Evolutionary conservation across 30 jellyfish, hydroid and myxozoan species (phyloP).

Genomic region (Cassiopea xamachana): DNA sequence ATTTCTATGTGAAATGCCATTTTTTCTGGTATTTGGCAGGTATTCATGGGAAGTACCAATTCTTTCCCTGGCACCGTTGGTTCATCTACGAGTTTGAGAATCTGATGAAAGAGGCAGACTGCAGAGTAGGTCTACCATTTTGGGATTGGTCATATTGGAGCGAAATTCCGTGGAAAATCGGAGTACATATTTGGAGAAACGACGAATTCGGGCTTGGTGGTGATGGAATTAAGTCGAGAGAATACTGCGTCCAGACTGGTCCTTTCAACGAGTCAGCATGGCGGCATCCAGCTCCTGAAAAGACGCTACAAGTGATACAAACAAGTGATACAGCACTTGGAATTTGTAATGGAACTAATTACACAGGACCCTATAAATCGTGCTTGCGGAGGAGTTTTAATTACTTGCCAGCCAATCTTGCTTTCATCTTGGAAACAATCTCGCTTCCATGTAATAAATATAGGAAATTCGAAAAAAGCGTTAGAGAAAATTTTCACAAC

Average conservation of each 20-base stretch:
- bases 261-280: constrained; percentile 46
- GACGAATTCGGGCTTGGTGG: constrained; percentile 74
- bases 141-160: constrained; percentile 84
- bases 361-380: background rate
- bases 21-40: constrained; percentile 3
- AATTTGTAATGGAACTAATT: background rate
- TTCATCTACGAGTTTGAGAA: constrained; percentile 58
- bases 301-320: background rate
- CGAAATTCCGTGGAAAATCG: constrained; percentile 61
- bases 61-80: constrained; percentile 84
- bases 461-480: constrained; percentile 3
- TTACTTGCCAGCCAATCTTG: constrained; percentile 35
- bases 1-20: background rate
- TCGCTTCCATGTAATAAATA: constrained; percentile 35
- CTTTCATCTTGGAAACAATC: constrained; percentile 47
- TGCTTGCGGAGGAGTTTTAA: constrained; percentile 62
- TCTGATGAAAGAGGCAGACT: constrained; percentile 62
- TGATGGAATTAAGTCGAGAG: constrained; percentile 3
- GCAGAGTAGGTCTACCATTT: constrained; percentile 72
- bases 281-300: constrained; percentile 45
- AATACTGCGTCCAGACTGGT: constrained; percentile 58
- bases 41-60: constrained; percentile 39
- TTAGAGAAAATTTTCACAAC: constrained; percentile 42
- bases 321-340: background rate
- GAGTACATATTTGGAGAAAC: constrained; percentile 66